Conservation (phyloP, 2,113 vertebrate species). For the Gymnogyps californianus region DNA sequence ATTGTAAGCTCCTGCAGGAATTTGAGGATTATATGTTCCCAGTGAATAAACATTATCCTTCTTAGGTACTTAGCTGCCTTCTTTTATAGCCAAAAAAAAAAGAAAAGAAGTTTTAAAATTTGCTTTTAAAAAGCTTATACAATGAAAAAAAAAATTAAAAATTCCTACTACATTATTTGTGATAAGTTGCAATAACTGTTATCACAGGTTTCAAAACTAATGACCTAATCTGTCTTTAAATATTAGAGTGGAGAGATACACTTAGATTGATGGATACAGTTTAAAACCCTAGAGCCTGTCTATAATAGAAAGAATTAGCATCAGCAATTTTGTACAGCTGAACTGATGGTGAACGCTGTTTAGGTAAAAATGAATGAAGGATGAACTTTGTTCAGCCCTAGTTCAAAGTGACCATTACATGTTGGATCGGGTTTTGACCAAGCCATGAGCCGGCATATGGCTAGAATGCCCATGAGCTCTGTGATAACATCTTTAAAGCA, state of each 20-base stretch:
- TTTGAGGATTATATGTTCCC: background rate
- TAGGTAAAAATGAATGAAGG: background rate
- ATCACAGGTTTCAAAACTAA: background rate
- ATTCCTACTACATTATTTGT: background rate
- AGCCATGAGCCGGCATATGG: background rate
- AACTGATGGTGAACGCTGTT: background rate
- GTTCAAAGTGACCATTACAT: background rate
- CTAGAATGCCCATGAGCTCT: background rate
- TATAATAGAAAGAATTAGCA: background rate
- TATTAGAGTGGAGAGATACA: background rate
- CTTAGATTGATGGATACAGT: background rate
- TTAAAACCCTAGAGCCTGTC: background rate
- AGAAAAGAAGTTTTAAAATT: background rate
- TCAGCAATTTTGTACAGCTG: slow-evolving; percentile 9
- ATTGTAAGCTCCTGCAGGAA: background rate
- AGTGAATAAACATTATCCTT: background rate
- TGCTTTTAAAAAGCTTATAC: background rate
- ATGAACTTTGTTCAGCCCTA: background rate
- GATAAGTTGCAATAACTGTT: background rate
- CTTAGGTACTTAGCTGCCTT: background rate
- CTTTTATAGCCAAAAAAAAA: background rate
- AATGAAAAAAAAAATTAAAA: background rate
- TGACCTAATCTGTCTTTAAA: background rate
- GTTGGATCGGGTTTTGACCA: background rate
- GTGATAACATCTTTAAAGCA: background rate